Evolutionary conservation across 2,797 vertebrate species (phyloP), one percentile per base, ranked within the genome.

Genomic region (Corythornis leucogaster): DNA sequence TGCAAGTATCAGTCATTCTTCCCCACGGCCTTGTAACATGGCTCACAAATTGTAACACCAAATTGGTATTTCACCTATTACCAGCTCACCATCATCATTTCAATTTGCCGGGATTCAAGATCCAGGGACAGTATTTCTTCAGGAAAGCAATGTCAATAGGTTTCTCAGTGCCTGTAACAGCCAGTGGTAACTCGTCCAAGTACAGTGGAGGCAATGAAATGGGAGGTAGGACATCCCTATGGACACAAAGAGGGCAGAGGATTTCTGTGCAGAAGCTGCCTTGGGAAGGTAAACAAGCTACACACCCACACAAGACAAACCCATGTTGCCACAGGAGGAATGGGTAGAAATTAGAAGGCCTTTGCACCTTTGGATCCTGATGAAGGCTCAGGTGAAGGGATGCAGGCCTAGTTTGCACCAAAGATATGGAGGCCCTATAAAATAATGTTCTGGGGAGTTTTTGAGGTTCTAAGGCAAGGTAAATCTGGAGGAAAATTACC

Each of bases 61-160:
- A 87, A 90, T 62, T 89, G 92, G 79, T 71, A 80, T 78, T 80
- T 89, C 86, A 90, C 75, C 84, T 93, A 71, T 82, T 82, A 82
- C 61, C 61, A 85, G 42, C 54, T 75, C 90, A 80, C 80, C 38
- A 71, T n/a, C 64, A 75, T 57, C 15, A 85, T 90, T 91, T 76
- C 81, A 90, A 1, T 89, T 85, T 90, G 42, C 64, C 68, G 64
- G 24, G 68, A 93, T 93, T 82, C 64, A 80, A 70, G 84, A 89
- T 24, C 24, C 68, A 82, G 61, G 21, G 50, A 70, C 19, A 80
- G 57, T 90, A 89, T 93, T 92, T 93, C 71, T 78, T 92, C 71
- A 71, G 74, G 88, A 77, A 87, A 74, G 54, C 38, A 51, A 54
- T 40, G 67, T 70, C 86, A 87, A 18, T 46, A 87, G 26, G 22